Evolutionary conservation across 2,888 invertebrate genomes (phyloP), one percentile per base, ranked within the genome.

Genomic region (Physocephala rufipes): DNA sequence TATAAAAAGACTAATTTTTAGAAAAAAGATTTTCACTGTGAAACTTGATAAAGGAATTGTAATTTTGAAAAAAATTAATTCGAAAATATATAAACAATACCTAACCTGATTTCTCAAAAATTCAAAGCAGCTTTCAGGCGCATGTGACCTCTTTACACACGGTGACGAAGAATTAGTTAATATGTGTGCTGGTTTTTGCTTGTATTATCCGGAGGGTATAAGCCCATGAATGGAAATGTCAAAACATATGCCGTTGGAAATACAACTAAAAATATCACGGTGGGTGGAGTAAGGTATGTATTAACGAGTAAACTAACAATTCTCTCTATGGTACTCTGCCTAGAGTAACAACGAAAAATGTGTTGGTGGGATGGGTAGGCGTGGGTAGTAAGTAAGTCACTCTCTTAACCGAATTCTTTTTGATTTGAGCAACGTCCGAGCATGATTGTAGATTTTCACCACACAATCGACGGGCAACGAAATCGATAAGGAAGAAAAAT

Each of bases 401-500:
- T 68, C 75, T 76, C 75, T 70, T 72, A 72, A 69, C 71, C 70
- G 15, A 49, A 51, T 24, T 64, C 70, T 63, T 71, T 73, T 64
- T 72, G 24, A 36, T 36, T 16, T 9, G 70, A 70, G 65, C 43
- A 47, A 64, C 58, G 15, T 76, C 74, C 76, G 73, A 74, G 71
- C 67, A 24, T 59, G 49, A 58, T 59, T 65, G 36, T 36, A 4
- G 58, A 45, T 58, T 67, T 67, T 67, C 67, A 58, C 67, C 66
- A 66, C 16, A 21, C 36, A 26, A 59, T 26, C 45, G 28, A 16
- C 45, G 43, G 59, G 58, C 67, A 47, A 13, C 78, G 74, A 78
- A 82, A 82, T 82, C 82, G 79, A 82, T 82, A 82, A 80, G 80
- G 79, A 79, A 74, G 77, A 71, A 73, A 74, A 73, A 63, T 74